These are phyloP conservation scores for Orthosia cruda DNA, from an alignment of 2,888 invertebrate genomes.

Conservation along the genomic window DNA sequence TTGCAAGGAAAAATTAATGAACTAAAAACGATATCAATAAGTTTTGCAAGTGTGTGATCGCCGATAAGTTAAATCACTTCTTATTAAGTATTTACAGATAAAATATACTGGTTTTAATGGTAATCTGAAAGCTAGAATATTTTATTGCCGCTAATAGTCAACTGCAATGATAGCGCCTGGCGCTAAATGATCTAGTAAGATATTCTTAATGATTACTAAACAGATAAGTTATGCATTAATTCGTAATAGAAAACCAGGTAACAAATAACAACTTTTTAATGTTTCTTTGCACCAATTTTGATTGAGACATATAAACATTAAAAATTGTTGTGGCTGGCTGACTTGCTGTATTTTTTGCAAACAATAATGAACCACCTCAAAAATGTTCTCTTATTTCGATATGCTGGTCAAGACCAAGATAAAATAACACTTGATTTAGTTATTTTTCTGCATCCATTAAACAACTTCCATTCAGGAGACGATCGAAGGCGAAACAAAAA, in stretches of 20 bases:
- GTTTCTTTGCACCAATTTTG: no score
- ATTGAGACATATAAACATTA: no score
- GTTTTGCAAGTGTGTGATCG: neutral
- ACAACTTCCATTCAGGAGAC: conserved; percentile 67
- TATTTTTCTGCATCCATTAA: conserved; percentile 60
- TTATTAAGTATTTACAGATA: conserved; percentile 4
- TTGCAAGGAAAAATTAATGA: neutral
- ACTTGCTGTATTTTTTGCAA: no score
- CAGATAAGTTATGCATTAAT: conserved; percentile 3
- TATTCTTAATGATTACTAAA: neutral
- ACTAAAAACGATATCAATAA: neutral
- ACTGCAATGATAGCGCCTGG: conserved; percentile 16
- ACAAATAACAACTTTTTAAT: neutral
- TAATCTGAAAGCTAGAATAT: conserved; percentile 2
- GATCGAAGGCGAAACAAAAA: conserved; percentile 74
- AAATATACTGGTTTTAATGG: neutral
- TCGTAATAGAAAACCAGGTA: conserved; percentile 1
- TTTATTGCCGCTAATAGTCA: neutral
- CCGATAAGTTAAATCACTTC: neutral
- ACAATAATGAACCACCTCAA: no score
- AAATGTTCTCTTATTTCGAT: no score
- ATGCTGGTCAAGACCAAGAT: neutral
- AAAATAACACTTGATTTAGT: neutral
- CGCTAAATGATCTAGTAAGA: neutral
- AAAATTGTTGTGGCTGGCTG: no score